A percentile compares a stretch with the other conserved stretches of the same genome.
Evolutionary conservation across 1,140 invertebrate species (phyloP).

Genomic region (Drosophila bipectinata): DNA sequence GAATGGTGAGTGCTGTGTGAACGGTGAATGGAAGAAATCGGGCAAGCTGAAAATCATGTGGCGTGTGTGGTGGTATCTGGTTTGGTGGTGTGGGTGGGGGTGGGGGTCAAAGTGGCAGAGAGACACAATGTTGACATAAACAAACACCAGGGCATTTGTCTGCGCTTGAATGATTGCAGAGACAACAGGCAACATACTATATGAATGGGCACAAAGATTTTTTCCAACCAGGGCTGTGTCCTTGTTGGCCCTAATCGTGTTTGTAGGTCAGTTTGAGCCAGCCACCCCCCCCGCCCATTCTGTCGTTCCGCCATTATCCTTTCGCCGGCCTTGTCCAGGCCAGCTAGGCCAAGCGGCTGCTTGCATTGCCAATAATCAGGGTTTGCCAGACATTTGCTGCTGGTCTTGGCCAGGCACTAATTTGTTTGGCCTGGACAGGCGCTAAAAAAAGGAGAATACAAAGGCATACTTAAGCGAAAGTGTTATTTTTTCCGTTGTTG

Average conservation of each 20-base stretch:
- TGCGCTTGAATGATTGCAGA: slow-evolving; percentile 65
- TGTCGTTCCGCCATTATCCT: too few relatives aligned
- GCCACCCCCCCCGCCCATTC: slow-evolving; percentile 11
- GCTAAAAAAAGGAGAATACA: slow-evolving; percentile 5
- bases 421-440: slow-evolving; percentile 40
- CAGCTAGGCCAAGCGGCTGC: not conserved
- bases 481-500: slow-evolving; percentile 39
- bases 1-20: not conserved
- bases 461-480: slow-evolving; percentile 16
- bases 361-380: slow-evolving; percentile 50
- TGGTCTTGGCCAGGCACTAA: slow-evolving; percentile 26
- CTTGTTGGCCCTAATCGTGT: slow-evolving; percentile 40
- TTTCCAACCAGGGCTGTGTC: slow-evolving; percentile 17
- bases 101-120: slow-evolving; percentile 50
- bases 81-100: slow-evolving; percentile 17
- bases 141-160: slow-evolving; percentile 70
- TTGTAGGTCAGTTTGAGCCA: slow-evolving; percentile 40
- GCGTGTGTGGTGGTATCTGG: slow-evolving; percentile 9
- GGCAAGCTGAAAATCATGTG: slow-evolving; percentile 19
- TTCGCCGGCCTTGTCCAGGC: slow-evolving; percentile 15
- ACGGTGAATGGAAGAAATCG: slow-evolving; percentile 7
- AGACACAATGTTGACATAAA: slow-evolving; percentile 65
- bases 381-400: slow-evolving; percentile 14
- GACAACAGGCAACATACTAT: slow-evolving; percentile 28
- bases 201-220: slow-evolving; percentile 23